phyloP scores from a whole-genome alignment of 2,797 vertebrate species.

The Synaphobranchus kaupii region DNA sequence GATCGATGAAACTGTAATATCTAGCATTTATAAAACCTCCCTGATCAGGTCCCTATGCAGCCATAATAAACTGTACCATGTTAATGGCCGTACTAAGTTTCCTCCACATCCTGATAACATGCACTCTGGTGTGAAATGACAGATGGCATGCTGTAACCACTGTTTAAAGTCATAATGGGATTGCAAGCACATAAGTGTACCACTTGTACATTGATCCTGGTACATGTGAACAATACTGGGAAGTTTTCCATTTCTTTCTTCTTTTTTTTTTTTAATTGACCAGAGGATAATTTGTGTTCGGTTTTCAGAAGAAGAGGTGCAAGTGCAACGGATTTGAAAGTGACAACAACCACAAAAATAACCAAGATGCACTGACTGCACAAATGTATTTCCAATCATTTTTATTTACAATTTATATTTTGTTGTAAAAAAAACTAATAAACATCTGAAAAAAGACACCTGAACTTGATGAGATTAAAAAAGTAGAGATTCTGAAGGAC shows the following conservation, averaged over 20 bases:
- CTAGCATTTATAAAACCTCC: constrained; percentile 60
- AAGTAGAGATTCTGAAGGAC: neutral
- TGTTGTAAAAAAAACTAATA: too few species aligned
- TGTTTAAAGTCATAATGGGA: neutral
- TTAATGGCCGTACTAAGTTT: constrained; percentile 67
- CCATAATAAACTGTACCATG: constrained; percentile 56
- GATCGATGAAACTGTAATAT: constrained; percentile 72
- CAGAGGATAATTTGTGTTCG: neutral
- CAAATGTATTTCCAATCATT: neutral
- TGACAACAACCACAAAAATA: neutral
- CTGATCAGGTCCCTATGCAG: constrained; percentile 47
- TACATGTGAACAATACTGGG: neutral
- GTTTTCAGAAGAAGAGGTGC: neutral
- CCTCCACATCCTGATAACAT: constrained; percentile 53
- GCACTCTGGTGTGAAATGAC: neutral
- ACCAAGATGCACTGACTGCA: neutral
- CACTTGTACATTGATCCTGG: neutral
- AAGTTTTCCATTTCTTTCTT: neutral
- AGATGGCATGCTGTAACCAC: neutral
- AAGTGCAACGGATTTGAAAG: neutral
- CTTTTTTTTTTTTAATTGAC: neutral
- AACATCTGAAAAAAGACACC: too few species aligned
- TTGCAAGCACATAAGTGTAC: neutral
- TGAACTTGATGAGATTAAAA: neutral
- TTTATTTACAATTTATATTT: too few species aligned